phyloP scores from a whole-genome alignment of 2,797 vertebrate genomes.

The Paratrypauchen microcephalus region DNA sequence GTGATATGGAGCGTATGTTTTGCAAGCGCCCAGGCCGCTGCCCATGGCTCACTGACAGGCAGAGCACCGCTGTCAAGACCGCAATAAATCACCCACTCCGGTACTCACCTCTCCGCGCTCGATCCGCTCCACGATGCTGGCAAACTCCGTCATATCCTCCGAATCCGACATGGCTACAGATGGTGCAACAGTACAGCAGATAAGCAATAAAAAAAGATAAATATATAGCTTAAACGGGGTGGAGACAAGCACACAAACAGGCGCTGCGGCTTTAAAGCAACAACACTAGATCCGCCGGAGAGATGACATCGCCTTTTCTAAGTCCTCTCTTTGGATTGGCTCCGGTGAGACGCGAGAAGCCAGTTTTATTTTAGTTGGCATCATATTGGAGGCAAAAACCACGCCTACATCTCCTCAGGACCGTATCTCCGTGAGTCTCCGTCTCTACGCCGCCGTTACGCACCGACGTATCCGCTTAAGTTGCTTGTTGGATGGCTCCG shows the following conservation, averaged over 20 bases:
- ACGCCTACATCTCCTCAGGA: conserved; percentile 60
- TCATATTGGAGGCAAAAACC: conserved; percentile 59
- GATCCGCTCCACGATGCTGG: conserved; percentile 87
- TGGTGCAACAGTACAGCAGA: conserved; percentile 9
- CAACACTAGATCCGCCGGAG: conserved; percentile 28
- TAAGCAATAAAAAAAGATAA: neutral
- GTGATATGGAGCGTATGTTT: neutral
- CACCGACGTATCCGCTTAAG: conserved; percentile 60
- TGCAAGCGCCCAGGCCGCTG: conserved; percentile 37
- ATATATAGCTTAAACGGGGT: neutral
- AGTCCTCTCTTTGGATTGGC: conserved; percentile 25
- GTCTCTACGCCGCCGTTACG: conserved; percentile 46
- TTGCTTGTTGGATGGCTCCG: conserved; percentile 18
- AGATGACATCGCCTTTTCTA: conserved; percentile 37
- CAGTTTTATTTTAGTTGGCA: conserved; percentile 45
- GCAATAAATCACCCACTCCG: conserved; percentile 48
- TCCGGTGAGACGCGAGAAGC: conserved; percentile 36
- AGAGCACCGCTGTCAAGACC: conserved; percentile 46
- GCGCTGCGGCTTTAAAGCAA: conserved; percentile 27
- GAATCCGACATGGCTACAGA: conserved; percentile 79
- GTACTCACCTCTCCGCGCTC: conserved; percentile 86
- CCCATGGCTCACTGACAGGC: conserved; percentile 24
- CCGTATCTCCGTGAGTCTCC: conserved; percentile 40
- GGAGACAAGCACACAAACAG: neutral
- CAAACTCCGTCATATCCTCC: conserved; percentile 81